Percentiles rank a stretch among this genome's conserved stretches.
Conservation (phyloP, 2,797 vertebrate species). For the Hippopotamyrus pictus region DNA sequence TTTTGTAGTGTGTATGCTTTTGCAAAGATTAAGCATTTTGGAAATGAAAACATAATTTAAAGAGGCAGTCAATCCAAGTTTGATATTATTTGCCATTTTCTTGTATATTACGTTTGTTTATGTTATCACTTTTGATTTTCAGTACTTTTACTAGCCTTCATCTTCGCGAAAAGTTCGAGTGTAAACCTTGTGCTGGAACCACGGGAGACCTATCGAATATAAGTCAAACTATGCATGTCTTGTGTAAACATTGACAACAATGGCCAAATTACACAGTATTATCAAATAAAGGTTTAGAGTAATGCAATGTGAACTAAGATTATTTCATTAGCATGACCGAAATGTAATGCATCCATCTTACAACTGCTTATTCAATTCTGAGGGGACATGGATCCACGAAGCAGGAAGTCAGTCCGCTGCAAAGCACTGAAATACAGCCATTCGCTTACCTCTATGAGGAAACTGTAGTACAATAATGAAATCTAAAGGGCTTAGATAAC, state of each 20-base stretch:
- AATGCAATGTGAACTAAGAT: constrained; percentile 30
- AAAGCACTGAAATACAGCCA: background rate
- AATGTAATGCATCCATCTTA: background rate
- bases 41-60: constrained; percentile 55
- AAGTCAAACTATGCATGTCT: constrained; percentile 66
- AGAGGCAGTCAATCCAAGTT: constrained; percentile 44
- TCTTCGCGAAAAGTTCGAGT: constrained; percentile 49
- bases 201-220: constrained; percentile 53
- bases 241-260: constrained; percentile 60
- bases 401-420: background rate
- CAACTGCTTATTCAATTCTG: background rate
- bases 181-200: constrained; percentile 68
- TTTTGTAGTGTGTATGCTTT: constrained; percentile 47
- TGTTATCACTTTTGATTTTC: constrained; percentile 33
- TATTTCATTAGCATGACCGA: background rate
- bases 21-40: constrained; percentile 44
- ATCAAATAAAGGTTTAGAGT: constrained; percentile 56
- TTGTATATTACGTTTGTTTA: constrained; percentile 31
- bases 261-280: constrained; percentile 69
- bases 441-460: background rate
- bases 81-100: constrained; percentile 16
- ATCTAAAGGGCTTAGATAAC: background rate
- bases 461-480: background rate
- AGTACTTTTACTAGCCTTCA: constrained; percentile 32
- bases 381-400: background rate